A percentile compares a stretch with the other conserved stretches of the same genome.
phyloP scores from a whole-genome alignment of 1,140 invertebrate species.

The Caerostris darwini region DNA sequence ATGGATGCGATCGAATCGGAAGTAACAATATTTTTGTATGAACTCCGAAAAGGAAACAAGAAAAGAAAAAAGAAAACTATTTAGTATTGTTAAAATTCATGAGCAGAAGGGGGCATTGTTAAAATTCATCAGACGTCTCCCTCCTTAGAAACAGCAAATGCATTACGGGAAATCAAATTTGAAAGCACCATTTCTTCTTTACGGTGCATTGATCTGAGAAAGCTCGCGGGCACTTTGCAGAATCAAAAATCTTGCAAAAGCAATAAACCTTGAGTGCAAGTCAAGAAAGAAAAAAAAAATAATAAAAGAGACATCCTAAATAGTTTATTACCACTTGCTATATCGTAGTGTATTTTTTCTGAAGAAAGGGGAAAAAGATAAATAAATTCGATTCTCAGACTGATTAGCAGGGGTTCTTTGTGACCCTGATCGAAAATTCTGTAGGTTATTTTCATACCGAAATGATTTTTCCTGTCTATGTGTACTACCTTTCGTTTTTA shows the following conservation, averaged over 20 bases:
- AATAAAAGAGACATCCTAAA: constrained; percentile 21
- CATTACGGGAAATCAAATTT: too few species aligned
- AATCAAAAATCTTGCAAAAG: background rate
- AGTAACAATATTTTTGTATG: too few species aligned
- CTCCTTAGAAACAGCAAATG: too few species aligned
- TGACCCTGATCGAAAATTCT: background rate
- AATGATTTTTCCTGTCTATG: constrained; percentile 7
- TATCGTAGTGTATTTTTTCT: constrained; percentile 22
- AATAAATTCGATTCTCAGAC: constrained; percentile 35
- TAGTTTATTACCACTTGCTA: constrained; percentile 19
- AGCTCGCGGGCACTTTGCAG: constrained; percentile 21
- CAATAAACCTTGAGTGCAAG: background rate
- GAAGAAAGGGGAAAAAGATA: constrained; percentile 11
- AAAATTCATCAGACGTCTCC: too few species aligned
- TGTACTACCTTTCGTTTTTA: constrained; percentile 12
- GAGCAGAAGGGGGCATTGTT: too few species aligned
- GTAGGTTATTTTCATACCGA: background rate
- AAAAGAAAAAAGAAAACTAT: too few species aligned
- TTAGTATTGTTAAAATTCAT: too few species aligned
- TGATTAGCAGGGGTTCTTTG: constrained; percentile 41
- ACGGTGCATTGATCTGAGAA: background rate
- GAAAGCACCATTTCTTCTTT: too few species aligned
- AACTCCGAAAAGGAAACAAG: too few species aligned
- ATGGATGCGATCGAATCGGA: too few species aligned
- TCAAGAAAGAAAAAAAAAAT: background rate